Conservation (phyloP, 2,113 vertebrate species). For the Cyrtonyx montezumae region DNA sequence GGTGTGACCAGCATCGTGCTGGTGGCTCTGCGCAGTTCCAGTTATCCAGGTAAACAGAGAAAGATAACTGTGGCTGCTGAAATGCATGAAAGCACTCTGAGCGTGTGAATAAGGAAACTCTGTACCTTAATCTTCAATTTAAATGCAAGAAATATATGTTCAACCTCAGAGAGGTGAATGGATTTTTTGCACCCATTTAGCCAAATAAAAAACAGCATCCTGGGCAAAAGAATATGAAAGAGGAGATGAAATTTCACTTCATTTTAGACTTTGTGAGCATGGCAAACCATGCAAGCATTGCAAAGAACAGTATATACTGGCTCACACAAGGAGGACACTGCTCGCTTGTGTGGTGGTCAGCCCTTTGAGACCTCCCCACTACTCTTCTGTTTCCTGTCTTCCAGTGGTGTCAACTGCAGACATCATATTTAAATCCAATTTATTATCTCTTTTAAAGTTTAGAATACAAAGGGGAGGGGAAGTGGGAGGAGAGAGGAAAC, state of each 20-base stretch:
- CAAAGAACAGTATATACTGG: accelerated
- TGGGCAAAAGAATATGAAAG: not conserved
- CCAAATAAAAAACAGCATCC: not conserved
- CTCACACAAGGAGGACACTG: not conserved
- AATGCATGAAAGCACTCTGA: not conserved
- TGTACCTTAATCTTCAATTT: not conserved
- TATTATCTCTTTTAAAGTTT: not conserved
- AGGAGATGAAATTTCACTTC: not conserved
- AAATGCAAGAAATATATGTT: not conserved
- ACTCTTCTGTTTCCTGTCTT: not conserved
- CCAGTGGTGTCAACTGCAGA: not conserved
- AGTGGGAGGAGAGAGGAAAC: not conserved
- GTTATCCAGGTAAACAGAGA: not conserved
- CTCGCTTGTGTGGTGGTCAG: not conserved
- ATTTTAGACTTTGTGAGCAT: not conserved
- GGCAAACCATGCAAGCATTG: too few species aligned
- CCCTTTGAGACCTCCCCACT: not conserved
- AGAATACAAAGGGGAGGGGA: not conserved
- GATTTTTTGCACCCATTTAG: accelerated
- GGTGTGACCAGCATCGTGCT: not conserved
- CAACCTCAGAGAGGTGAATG: not conserved
- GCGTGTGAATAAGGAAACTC: not conserved
- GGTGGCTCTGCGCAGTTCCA: not conserved
- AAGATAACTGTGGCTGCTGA: too few species aligned
- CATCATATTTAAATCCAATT: not conserved